Evolutionary conservation across 2,888 invertebrate genomes (phyloP), one percentile per base, ranked within the genome.

Genomic region (Microplitis deprimator): DNA sequence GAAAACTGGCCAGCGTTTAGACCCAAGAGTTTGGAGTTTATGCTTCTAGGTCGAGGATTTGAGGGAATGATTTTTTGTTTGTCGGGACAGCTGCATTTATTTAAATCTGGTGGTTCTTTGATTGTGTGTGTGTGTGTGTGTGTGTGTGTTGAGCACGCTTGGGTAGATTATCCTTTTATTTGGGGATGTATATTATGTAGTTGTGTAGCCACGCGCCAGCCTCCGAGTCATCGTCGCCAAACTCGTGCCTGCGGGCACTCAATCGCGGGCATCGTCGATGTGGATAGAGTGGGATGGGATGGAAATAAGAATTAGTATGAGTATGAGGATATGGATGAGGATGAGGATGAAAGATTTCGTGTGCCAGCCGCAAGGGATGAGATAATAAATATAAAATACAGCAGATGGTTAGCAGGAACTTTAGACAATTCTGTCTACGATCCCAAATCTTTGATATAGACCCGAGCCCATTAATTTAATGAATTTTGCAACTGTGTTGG

Each of bases 321-420:
- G 50, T 50, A 13, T 50, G 29, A 29, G 29, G 29, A 29, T 61
- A 17, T 40, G 67, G 7, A 29, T 29, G 29, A 29, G 29, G 29
- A 29, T 17, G 60, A n/a, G 60, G 70, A 71, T 71, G 70, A 71
- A 59, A 60, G 17, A 29, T 71, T 16, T 13, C 38, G 59, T 65
- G 13, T 41, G 39, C 64, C 65, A 71, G 17, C 41, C 68, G 20
- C 16, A 39, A 71, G 68, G 68, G 61, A 76, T 76, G 68, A 72
- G 72, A 76, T 76, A 61, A 76, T 72, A 76, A 76, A 76, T 68
- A 76, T 75, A 20, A 69, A 39, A 67, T 29, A 4, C 76, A 67
- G 71, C 76, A 76, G 76, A 71, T 76, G 76, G 76, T 61, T 40
- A 72, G 76, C 76, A 76, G 71, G 65, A 65, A 72, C 70, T 71